phyloP scores from a whole-genome alignment of 2,113 vertebrate species.

The Gymnobelideus leadbeateri region DNA sequence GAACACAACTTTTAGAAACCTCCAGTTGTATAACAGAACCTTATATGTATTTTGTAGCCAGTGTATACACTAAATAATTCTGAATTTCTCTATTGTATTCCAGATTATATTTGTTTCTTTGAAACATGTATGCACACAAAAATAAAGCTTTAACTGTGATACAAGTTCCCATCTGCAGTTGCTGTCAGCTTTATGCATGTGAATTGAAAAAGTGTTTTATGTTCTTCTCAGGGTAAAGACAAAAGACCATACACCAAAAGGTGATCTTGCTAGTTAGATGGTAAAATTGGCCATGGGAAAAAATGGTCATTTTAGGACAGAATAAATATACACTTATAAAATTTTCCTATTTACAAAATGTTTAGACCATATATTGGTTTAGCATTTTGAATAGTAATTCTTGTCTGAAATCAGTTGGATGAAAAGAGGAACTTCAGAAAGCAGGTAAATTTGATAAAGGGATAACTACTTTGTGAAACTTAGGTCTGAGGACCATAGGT shows the following conservation, averaged over 20 bases:
- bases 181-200: conserved; percentile 65
- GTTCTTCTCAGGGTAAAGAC: conserved; percentile 74
- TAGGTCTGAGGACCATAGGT: not conserved
- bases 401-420: conserved; percentile 45
- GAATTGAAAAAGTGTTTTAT: conserved; percentile 73
- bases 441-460: conserved; percentile 55
- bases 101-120: conserved; percentile 84
- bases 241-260: conserved; percentile 64
- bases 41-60: conserved; percentile 63
- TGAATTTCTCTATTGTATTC: conserved; percentile 80
- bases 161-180: not conserved
- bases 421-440: conserved; percentile 44
- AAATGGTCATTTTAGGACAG: conserved; percentile 63
- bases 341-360: conserved; percentile 68
- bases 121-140: conserved; percentile 75
- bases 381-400: conserved; percentile 63
- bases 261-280: conserved; percentile 65
- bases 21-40: conserved; percentile 66
- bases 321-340: conserved; percentile 66
- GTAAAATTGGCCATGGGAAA: conserved; percentile 59
- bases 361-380: conserved; percentile 64
- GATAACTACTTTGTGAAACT: not conserved
- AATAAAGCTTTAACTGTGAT: conserved; percentile 80
- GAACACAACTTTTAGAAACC: conserved; percentile 74
- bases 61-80: conserved; percentile 76